Base-by-base conservation (phyloP, 2,113 vertebrate species). In the Petroica traversi region DNA sequence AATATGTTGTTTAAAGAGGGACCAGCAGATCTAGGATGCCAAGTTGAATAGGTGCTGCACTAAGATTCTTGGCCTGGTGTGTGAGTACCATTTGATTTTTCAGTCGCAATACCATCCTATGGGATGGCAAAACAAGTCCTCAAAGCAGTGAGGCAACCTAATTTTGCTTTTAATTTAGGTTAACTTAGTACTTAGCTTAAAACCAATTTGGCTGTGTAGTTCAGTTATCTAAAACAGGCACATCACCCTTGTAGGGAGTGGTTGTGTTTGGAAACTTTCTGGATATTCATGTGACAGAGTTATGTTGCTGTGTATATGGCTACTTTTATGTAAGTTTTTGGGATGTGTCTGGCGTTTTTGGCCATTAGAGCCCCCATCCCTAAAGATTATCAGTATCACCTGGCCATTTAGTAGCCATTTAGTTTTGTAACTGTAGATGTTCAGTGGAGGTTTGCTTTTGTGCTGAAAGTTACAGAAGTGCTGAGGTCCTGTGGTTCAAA, bases 41-140 rank as follows among this genome's bases (percentile, higher is more conserved):
- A 36, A 33, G n/a, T 0, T 0, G 0, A 81, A 6, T 24, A 55
- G 9, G 26, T 89, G 69, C 73, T 2, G 3, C 6, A 12, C 41
- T 62, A 26, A 55, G 71, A 14, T 41, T 63, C 33, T 45, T 7
- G 10, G 41, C 34, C 63, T 45, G 45, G 8, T 8, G 4, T 16
- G 45, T 55, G 58, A 40, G 33, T 72, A 28, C 55, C 3, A 2
- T 33, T 46, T 66, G 59, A 19, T 40, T 87, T 59, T 75, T 69
- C 23, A 74, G 1, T 62, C 1, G 0, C 5, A 12, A 2, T 57
- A 12, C 9, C 19, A 9, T 68, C 38, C 40, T 45, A 0, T 36
- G 40, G 31, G 45, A 48, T 31, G 52, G 48, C 13, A 28, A 55
- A 87, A 36, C 24, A 46, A 62, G 19, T 26, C 48, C 63, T 71